These are phyloP conservation scores for Nemotelus pantherinus DNA, from an alignment of 2,888 invertebrate genomes.

Conservation along the genomic window DNA sequence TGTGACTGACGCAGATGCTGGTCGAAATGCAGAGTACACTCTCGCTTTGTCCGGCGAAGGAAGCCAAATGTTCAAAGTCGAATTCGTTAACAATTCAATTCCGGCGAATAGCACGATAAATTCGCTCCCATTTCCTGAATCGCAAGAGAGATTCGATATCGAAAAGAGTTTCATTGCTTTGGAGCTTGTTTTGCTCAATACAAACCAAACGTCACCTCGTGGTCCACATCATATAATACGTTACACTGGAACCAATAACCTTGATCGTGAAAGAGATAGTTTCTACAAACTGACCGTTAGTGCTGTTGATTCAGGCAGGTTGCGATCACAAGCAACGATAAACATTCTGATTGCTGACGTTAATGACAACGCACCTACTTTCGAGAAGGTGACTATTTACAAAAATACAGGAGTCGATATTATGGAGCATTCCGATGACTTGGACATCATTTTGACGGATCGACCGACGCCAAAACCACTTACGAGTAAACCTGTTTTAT, in stretches of 20 bases:
- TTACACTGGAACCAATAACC: slow-evolving; percentile 62
- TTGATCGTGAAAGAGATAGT: slow-evolving; percentile 80
- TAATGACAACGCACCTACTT: slow-evolving; percentile 82
- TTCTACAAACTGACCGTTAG: slow-evolving; percentile 76
- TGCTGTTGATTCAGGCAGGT: slow-evolving; percentile 80
- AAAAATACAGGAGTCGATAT: slow-evolving; percentile 75
- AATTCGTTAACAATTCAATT: slow-evolving; percentile 70
- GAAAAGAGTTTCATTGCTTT: slow-evolving; percentile 62
- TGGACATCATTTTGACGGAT: slow-evolving; percentile 65
- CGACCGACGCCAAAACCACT: slow-evolving; percentile 13
- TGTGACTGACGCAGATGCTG: slow-evolving; percentile 78
- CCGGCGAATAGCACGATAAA: slow-evolving; percentile 43
- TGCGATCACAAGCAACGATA: slow-evolving; percentile 78
- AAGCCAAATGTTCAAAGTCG: slow-evolving; percentile 72
- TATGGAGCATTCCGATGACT: slow-evolving; percentile 70
- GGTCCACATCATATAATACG: slow-evolving; percentile 60
- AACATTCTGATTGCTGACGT: slow-evolving; percentile 78
- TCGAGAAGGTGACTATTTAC: slow-evolving; percentile 76
- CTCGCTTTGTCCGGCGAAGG: slow-evolving; percentile 79
- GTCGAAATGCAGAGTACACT: slow-evolving; percentile 74
- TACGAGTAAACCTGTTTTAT: not conserved
- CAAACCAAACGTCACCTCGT: slow-evolving; percentile 57
- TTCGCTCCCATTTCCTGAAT: slow-evolving; percentile 56
- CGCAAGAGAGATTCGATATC: slow-evolving; percentile 63
- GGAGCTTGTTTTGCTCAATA: slow-evolving; percentile 60